These are phyloP conservation scores for Sebastes paucispinis DNA, from an alignment of 2,797 vertebrate species.

Conservation along the genomic window DNA sequence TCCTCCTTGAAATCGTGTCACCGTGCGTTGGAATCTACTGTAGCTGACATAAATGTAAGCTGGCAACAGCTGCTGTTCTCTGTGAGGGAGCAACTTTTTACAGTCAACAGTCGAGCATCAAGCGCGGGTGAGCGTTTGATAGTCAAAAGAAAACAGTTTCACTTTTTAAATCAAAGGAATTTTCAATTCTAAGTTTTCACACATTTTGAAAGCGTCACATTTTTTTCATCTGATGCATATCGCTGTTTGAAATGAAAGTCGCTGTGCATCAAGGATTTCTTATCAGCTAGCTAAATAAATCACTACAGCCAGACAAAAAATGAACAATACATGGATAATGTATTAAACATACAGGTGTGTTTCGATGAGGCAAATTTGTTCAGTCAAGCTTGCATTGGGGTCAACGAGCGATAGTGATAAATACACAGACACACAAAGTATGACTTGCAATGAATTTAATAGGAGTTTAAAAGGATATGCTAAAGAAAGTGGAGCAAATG, in stretches of 20 bases:
- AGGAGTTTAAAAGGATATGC: background rate
- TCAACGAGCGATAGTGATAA: background rate
- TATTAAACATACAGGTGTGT: background rate
- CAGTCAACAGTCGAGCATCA: background rate
- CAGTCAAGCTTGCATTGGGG: background rate
- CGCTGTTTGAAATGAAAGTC: constrained; percentile 15
- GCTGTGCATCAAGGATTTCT: background rate
- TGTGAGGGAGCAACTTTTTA: background rate
- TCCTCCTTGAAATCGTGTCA: background rate
- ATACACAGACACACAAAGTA: background rate
- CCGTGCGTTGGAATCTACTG: background rate
- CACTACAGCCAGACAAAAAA: background rate
- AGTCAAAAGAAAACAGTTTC: background rate
- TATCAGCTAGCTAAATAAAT: background rate
- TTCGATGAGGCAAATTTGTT: constrained; percentile 10
- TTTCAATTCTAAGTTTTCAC: background rate
- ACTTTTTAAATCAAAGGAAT: background rate
- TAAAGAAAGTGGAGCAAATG: background rate
- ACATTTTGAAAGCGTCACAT: background rate
- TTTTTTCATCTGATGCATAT: background rate
- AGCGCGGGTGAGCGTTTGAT: background rate
- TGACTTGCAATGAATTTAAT: constrained; percentile 10
- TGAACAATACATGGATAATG: constrained; percentile 3
- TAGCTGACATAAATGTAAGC: background rate
- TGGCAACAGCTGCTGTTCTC: background rate